These are phyloP conservation scores for Cichladusa arquata DNA, from an alignment of 2,113 vertebrate genomes.

Conservation along the genomic window DNA sequence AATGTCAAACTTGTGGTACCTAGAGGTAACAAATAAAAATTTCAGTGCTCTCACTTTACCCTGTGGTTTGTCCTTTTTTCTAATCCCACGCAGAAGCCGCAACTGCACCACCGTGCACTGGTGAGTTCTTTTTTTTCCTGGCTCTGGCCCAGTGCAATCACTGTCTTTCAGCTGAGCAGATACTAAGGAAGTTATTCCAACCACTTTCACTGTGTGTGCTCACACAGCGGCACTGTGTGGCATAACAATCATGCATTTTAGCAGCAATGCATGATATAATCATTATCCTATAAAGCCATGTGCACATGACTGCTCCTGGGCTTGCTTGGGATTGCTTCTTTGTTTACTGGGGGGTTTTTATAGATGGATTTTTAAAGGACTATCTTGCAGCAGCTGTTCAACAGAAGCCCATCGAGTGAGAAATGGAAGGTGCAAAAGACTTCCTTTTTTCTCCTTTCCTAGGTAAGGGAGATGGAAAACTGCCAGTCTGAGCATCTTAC, in stretches of 20 bases:
- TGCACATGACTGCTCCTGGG: fast-evolving
- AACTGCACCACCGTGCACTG: neutral
- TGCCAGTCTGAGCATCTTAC: neutral
- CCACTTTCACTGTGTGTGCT: neutral
- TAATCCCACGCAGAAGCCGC: fast-evolving
- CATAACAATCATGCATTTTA: neutral
- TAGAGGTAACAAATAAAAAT: slow-evolving; percentile 77
- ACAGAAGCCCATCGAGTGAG: neutral
- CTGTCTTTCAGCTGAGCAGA: neutral
- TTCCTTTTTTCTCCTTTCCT: neutral
- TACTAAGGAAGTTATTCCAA: neutral
- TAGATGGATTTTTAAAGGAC: neutral
- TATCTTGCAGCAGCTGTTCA: neutral
- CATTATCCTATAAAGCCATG: neutral
- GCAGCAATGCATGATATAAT: neutral
- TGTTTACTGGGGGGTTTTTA: neutral
- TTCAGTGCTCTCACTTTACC: slow-evolving; percentile 68
- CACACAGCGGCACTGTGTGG: neutral
- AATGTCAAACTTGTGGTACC: slow-evolving; percentile 71
- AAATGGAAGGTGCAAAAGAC: neutral
- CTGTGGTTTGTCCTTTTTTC: slow-evolving; percentile 41
- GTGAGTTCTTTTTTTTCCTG: neutral
- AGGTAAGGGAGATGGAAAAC: neutral
- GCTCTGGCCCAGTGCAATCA: fast-evolving
- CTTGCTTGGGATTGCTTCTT: neutral